Evolutionary conservation across 2,113 vertebrate species (phyloP), one percentile per base, ranked within the genome.

Genomic region (Pygoscelis adeliae): DNA sequence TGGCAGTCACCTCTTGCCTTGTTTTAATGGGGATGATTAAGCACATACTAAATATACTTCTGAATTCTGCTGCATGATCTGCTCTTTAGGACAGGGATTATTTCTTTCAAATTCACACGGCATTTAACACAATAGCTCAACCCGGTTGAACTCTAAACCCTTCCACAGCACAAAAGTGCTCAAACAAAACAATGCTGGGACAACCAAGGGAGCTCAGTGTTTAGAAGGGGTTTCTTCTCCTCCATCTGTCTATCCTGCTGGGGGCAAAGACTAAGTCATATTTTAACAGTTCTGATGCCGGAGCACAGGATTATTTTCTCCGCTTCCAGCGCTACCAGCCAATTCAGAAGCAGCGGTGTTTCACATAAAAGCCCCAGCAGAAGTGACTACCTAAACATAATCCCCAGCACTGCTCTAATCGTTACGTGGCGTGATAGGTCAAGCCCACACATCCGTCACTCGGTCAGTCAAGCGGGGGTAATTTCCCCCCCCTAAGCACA

Each of bases 371-470:
- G 46, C 56, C 58, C 30, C 76, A 55, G 61, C 23, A 6, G 29
- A 3, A 25, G 65, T 0, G 6, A 49, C 10, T 10, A 32, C 21
- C 44, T 38, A 53, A 63, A n/a, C 13, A 13, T 10, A 34, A 15
- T 5, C 76, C 46, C 73, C 55, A n/a, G 15, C 30, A 19, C 77
- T 3, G 25, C 22, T 42, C 55, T 16, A 2, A 27, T 1, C 1
- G 1, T 8, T 5, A 6, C 1, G 10, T 8, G 67, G 72, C 1
- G 6, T 5, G 32, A 23, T 0, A 9, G 38, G n/a, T 19, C 62
- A 15, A 19, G 42, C 77, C 58, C 61, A 73, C 62, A 8, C 5
- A 0, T 7, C 38, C 72, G 17, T 9, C 13, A 2, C 38, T 10
- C 1, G 34, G 47, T 11, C 47, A 4, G 13, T 3, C 26, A 5